Conservation (phyloP, 2,113 vertebrate genomes). For the Esox niger region DNA sequence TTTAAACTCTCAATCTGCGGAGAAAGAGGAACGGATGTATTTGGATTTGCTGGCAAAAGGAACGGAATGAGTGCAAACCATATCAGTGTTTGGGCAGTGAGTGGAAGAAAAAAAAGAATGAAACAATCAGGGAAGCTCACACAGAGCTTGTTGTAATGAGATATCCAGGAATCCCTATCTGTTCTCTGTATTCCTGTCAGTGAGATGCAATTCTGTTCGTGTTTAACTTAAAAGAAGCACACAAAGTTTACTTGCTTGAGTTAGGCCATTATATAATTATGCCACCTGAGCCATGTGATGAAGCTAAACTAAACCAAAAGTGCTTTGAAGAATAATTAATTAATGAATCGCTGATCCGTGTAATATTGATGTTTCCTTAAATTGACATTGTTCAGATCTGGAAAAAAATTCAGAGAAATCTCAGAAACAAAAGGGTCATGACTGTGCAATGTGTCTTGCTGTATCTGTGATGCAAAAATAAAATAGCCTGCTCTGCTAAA, state of each 20-base stretch:
- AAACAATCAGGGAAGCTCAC: background rate
- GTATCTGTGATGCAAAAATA: conserved; percentile 59
- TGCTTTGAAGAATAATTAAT: conserved; percentile 54
- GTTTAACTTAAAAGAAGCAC: conserved; percentile 52
- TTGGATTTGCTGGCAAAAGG: conserved; percentile 15
- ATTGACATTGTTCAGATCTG: conserved; percentile 45
- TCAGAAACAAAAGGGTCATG: background rate
- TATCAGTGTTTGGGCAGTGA: background rate
- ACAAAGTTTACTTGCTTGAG: conserved; percentile 33
- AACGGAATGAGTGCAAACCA: background rate
- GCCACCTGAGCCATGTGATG: conserved; percentile 24
- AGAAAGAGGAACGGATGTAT: conserved; percentile 25
- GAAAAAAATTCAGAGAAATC: conserved; percentile 12
- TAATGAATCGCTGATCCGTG: conserved; percentile 43
- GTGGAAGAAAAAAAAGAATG: background rate
- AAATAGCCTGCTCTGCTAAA: conserved; percentile 41
- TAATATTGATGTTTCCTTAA: conserved; percentile 48
- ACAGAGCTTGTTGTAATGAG: conserved; percentile 5
- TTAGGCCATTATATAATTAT: conserved; percentile 28
- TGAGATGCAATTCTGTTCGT: conserved; percentile 44
- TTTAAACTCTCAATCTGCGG: background rate
- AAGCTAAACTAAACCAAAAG: conserved; percentile 43
- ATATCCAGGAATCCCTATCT: conserved; percentile 20
- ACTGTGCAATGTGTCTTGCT: conserved; percentile 42
- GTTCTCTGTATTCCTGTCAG: conserved; percentile 49